Evolutionary conservation across 2,797 vertebrate species (phyloP).

Genomic region (Sylvilagus floridanus): DNA sequence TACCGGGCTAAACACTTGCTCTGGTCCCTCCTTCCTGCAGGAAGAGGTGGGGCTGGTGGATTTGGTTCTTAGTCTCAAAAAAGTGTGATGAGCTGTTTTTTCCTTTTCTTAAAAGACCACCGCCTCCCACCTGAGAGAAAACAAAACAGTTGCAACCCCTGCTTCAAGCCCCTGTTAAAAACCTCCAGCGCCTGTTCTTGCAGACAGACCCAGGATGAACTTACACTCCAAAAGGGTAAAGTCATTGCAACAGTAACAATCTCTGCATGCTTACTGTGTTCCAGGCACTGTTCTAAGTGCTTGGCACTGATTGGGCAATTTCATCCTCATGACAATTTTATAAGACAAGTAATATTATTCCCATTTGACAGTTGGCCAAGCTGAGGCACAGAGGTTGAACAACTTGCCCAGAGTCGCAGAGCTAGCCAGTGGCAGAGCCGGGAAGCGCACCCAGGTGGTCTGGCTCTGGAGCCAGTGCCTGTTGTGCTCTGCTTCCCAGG

Average conservation of each 20-base stretch:
- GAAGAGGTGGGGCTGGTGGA: not conserved
- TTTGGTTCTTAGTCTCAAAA: conserved; percentile 23
- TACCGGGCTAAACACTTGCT: no score
- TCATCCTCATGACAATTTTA: not conserved
- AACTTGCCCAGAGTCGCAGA: not conserved
- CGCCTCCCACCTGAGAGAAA: conserved; percentile 4
- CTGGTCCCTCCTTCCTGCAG: not conserved
- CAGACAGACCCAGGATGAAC: not conserved
- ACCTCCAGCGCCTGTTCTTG: not conserved
- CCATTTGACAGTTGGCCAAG: not conserved
- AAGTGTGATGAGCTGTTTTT: not conserved
- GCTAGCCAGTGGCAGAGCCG: not conserved
- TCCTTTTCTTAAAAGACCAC: not conserved
- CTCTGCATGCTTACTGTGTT: not conserved
- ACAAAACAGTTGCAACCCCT: not conserved
- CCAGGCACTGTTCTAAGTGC: not conserved
- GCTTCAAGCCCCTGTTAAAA: not conserved
- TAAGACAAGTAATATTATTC: not conserved
- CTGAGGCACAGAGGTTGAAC: conserved; percentile 1
- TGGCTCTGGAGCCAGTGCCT: not conserved
- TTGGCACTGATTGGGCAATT: not conserved
- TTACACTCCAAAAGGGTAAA: not conserved
- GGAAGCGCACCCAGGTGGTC: not conserved
- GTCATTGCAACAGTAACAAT: not conserved
- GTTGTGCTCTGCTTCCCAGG: not conserved